Percentiles rank a stretch among this genome's conserved stretches.
phyloP scores from a whole-genome alignment of 2,113 vertebrate species.

The Casuarius casuarius region DNA sequence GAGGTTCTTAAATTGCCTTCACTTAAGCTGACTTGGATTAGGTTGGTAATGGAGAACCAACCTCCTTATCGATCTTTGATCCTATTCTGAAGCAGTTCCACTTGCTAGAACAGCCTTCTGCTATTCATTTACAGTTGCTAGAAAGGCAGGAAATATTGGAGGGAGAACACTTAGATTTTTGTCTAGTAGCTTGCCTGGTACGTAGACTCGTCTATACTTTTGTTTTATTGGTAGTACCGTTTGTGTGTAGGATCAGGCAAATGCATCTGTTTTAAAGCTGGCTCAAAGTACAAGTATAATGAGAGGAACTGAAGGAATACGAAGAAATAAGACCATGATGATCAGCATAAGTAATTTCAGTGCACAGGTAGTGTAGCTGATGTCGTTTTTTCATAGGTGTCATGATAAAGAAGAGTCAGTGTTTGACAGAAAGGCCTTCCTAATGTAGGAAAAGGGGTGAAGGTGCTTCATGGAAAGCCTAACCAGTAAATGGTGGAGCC shows the following conservation, averaged over 20 bases:
- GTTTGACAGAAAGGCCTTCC: neutral
- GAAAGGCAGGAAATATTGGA: constrained; percentile 4
- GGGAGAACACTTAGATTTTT: neutral
- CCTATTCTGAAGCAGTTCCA: neutral
- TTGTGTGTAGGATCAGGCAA: neutral
- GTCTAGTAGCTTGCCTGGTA: neutral
- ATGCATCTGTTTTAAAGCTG: neutral
- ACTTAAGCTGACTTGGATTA: neutral
- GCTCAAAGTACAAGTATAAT: neutral
- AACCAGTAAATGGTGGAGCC: accelerated
- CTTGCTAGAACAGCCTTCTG: neutral
- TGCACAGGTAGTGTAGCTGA: neutral
- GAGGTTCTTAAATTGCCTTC: neutral
- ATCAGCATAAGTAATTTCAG: neutral
- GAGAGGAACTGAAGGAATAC: neutral
- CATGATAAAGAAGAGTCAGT: neutral
- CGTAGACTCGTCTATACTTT: neutral
- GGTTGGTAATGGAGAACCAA: neutral
- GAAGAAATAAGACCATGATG: neutral
- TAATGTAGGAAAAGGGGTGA: neutral
- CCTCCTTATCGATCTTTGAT: neutral
- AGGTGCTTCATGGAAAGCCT: neutral
- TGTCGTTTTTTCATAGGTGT: neutral
- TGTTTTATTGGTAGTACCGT: neutral
- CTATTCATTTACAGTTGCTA: constrained; percentile 6